Base-by-base conservation (phyloP, 2,113 vertebrate species). In the Struthio camelus region DNA sequence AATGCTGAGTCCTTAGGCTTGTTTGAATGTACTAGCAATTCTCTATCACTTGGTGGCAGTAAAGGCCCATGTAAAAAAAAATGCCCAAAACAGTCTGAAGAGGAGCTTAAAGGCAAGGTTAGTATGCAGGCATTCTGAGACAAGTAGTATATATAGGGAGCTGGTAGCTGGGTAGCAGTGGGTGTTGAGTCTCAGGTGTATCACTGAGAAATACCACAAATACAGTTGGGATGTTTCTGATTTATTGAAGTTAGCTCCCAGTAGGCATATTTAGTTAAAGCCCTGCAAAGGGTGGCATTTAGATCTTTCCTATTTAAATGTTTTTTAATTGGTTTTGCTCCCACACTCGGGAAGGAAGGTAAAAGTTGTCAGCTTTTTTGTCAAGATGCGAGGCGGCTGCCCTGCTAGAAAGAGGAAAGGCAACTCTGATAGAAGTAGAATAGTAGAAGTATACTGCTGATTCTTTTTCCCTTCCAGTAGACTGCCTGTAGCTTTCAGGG, bases 31-130 rank as follows among this genome's bases (percentile, higher is more conserved):
- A 6, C 67, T 4, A 54, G 13, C 62, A 2, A 17, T 20, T 62
- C 85, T 66, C 59, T 23, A 4, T 44, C 84, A 0, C 85, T 30
- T 14, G 96, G 88, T 65, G 95, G 96, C 94, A 94, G 89, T 36
- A 80, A 24, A 77, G 46, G 64, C 90, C 84, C 4, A 0, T 1
- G 71, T 40, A 19, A 34, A 38, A 25, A 61, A 25, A 61, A 6
- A 50, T 10, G 50, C 62, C 40, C 38, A 4, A 11, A 54, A 20
- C 9, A 7, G 2, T 28, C 62, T 7, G 44, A 67, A 85, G 76
- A 79, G 22, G 72, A 34, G 91, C 51, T 28, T 5, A 22, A 71
- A 62, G 48, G 59, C 8, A 5, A 30, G 81, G 69, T 10, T 38
- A 6, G n/a, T 4, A 25, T 11, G 16, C 32, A 8, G 51, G 70